phyloP scores from a whole-genome alignment of 1,140 invertebrate genomes.

The Agrypnia vestita region DNA sequence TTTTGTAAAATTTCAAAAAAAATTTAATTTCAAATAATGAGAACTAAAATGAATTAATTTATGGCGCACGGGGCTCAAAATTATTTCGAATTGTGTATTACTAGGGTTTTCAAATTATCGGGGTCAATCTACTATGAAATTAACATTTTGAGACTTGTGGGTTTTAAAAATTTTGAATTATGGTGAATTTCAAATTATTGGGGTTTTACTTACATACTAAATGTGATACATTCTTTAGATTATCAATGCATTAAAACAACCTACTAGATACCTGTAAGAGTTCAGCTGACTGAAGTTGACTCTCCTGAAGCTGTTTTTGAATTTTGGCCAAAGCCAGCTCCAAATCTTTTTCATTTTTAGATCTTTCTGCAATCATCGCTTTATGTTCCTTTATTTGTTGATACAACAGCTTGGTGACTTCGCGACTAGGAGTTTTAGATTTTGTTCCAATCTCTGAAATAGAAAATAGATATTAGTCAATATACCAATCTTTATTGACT shows the following conservation, averaged over 20 bases:
- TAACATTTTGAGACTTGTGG: no score
- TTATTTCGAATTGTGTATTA: no score
- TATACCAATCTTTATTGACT: no score
- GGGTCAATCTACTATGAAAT: no score
- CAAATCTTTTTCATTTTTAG: constrained; percentile 58
- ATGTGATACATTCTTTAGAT: neutral
- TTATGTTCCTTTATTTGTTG: constrained; percentile 59
- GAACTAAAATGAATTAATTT: no score
- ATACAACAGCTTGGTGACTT: constrained; percentile 57
- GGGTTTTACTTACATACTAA: no score
- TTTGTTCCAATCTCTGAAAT: constrained; percentile 43
- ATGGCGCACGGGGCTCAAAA: no score
- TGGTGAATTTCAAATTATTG: no score
- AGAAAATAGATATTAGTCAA: neutral
- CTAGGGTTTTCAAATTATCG: no score
- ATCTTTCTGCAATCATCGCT: constrained; percentile 57
- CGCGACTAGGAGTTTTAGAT: constrained; percentile 53
- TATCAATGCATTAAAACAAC: neutral
- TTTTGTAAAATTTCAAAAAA: no score
- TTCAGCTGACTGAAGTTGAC: constrained; percentile 56
- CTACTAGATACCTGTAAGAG: constrained; percentile 47
- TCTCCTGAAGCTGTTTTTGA: constrained; percentile 58
- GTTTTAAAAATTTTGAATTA: no score
- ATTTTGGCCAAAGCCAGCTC: constrained; percentile 58
- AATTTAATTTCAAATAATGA: no score